Evolutionary conservation across 2,888 invertebrate genomes (phyloP).

Genomic region (Zygaena filipendulae): DNA sequence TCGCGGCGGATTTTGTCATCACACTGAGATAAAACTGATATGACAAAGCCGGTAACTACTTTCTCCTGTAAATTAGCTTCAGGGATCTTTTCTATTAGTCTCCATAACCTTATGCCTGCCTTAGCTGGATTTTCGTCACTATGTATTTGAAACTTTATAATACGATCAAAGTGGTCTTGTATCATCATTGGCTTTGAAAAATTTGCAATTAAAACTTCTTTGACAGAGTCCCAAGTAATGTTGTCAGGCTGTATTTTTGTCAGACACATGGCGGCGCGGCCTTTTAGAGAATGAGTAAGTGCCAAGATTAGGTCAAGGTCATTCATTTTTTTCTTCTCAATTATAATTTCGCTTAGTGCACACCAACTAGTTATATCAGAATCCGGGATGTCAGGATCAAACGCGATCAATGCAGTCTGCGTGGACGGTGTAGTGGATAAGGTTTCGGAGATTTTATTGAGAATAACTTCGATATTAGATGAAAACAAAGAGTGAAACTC

Average conservation of each 20-base stretch:
- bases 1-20: conserved; percentile 8
- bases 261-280: conserved; percentile 2
- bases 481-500: no score
- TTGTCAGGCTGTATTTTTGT: conserved; percentile 4
- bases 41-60: conserved; percentile 6
- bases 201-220: conserved; percentile 5
- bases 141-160: conserved; percentile 5
- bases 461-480: no score
- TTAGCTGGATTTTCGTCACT: conserved; percentile 6
- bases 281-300: conserved; percentile 11
- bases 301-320: conserved; percentile 13
- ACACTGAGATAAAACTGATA: conserved; percentile 5
- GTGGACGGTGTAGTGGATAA: no score
- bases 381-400: conserved; percentile 11
- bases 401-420: no score
- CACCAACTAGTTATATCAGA: conserved; percentile 13
- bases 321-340: conserved; percentile 8
- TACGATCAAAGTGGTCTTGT: conserved; percentile 11
- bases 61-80: conserved; percentile 5
- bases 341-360: conserved; percentile 9
- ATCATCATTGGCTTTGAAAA: conserved; percentile 9
- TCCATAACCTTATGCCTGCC: conserved; percentile 8
- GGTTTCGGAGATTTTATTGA: no score
- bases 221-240: conserved; percentile 6
- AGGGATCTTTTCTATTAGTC: conserved; percentile 5